Evolutionary conservation across 1,140 invertebrate genomes (phyloP), one percentile per base, ranked within the genome.

Genomic region (Monomorium pharaonis): DNA sequence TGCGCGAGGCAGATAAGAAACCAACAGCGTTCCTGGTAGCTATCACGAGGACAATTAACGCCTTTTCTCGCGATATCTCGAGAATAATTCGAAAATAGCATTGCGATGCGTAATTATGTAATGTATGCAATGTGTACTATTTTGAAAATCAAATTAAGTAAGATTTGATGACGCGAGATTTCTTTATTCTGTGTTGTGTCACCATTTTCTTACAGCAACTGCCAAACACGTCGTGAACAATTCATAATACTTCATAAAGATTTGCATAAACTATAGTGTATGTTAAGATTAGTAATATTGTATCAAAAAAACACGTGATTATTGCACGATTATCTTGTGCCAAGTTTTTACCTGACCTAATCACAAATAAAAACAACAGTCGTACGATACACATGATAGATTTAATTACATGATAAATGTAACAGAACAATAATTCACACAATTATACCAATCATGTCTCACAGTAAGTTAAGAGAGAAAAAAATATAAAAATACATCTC

Each of bases 281-380:
- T 62, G 4, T 47, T 14, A 51, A 7, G 5, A 27, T 16, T 76
- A 42, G 24, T 60, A 30, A 62, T 47, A 42, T 65, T 65, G 62
- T 27, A 44, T 75, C n/a, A 18, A 77, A 62, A 76, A 60, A 21
- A 77, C 69, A 33, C 24, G n/a, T n/a, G n/a, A 47, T n/a, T n/a
- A 27, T 54, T 54, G 27, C n/a, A 37, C 37, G 27, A 54, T 74
- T 54, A 54, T 33, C 47, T 69, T 16, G 14, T 33, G 21, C 44
- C 33, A 5, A 16, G 14, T n/a, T n/a, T n/a, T n/a, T n/a, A 24
- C 21, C 21, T 65, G n/a, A 42, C 37, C 44, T 44, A 69, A 69
- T 67, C 21, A 42, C 2, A 21, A 42, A 65, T n/a, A 65, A 42
- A 65, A 65, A n/a, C n/a, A 14, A 21, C 12, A 42, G 33, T 65